Conservation (phyloP, 2,113 vertebrate genomes). For the Athene noctua region DNA sequence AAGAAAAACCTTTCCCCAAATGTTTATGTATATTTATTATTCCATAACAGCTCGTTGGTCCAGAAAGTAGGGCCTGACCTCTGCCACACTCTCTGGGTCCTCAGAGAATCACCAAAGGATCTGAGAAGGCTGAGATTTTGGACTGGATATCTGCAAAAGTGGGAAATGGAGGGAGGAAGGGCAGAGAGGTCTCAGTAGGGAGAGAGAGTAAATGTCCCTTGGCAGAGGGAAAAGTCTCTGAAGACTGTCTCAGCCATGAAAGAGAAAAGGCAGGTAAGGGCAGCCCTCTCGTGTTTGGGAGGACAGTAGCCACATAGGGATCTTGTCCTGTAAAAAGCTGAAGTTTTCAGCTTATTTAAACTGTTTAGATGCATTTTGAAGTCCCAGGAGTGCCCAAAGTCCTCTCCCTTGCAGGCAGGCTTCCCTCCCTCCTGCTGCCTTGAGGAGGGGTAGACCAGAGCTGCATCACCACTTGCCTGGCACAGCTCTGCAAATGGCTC, state of each 20-base stretch:
- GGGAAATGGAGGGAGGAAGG: neutral
- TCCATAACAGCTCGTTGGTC: neutral
- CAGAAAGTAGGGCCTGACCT: neutral
- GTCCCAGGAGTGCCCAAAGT: neutral
- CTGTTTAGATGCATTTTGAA: neutral
- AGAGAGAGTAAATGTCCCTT: neutral
- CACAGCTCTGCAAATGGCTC: accelerated
- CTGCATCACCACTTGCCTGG: neutral
- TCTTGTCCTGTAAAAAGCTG: neutral
- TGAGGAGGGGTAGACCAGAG: neutral
- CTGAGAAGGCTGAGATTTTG: neutral
- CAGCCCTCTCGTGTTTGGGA: neutral
- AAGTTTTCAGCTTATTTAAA: neutral
- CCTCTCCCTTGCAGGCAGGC: accelerated
- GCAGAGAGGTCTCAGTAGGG: neutral
- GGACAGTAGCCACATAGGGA: neutral
- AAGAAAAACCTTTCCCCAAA: neutral
- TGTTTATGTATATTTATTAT: neutral
- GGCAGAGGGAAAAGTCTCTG: neutral
- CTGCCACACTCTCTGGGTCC: neutral
- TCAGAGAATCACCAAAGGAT: neutral
- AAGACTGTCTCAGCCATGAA: neutral
- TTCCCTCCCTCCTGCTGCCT: neutral
- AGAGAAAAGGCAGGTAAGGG: neutral
- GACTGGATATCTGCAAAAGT: neutral